Evolutionary conservation across 1,140 invertebrate genomes (phyloP).

Genomic region (Wiebesia pumilae): DNA sequence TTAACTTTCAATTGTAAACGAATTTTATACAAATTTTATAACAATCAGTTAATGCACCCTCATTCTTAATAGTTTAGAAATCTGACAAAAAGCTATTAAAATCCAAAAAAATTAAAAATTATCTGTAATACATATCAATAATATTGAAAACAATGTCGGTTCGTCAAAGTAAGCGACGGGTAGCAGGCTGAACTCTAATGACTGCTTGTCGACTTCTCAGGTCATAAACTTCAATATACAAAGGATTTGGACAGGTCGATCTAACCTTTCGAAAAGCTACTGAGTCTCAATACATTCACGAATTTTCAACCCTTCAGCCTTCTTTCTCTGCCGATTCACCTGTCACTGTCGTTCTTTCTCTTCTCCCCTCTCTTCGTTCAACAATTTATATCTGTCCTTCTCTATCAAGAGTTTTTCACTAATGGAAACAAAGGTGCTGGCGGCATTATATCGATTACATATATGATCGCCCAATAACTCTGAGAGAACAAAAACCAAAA

Average conservation of each 20-base stretch:
- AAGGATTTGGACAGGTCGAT: not conserved
- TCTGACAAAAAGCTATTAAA: not conserved
- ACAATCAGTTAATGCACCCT: not conserved
- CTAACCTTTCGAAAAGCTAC: conserved; percentile 23
- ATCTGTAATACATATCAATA: conserved; percentile 31
- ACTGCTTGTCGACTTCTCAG: conserved; percentile 38
- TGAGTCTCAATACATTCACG: not conserved
- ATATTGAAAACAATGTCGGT: conserved; percentile 31
- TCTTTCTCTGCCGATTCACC: not conserved
- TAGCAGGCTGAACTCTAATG: not conserved
- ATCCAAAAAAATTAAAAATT: not conserved
- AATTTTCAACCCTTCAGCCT: not conserved
- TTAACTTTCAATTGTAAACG: no score
- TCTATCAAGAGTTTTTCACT: not conserved
- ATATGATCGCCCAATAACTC: not conserved
- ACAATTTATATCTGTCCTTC: not conserved
- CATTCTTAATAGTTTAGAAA: no score
- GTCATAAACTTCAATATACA: not conserved
- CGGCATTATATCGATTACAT: not conserved
- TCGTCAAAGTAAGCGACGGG: conserved; percentile 26
- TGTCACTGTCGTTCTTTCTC: not conserved
- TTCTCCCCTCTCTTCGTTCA: not conserved
- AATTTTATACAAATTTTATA: not conserved
- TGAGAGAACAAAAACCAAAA: not conserved
- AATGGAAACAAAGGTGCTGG: not conserved